phyloP scores from a whole-genome alignment of 2,888 invertebrate species.

The Punctoribates punctum region DNA sequence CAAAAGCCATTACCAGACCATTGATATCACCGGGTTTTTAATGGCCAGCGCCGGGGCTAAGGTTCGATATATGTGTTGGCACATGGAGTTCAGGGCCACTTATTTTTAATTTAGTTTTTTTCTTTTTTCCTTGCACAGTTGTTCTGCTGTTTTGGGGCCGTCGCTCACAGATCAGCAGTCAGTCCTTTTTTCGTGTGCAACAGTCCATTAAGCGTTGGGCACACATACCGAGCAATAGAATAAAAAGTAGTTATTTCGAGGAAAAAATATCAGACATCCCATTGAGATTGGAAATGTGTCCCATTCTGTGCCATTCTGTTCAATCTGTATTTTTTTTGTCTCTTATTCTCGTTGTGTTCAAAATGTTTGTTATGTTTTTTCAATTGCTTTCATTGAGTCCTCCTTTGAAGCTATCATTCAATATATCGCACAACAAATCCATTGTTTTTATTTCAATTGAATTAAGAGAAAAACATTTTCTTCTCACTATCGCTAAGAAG shows the following conservation, averaged over 20 bases:
- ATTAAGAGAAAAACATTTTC: too few relatives aligned
- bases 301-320: neutral
- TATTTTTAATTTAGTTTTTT: slow-evolving; percentile 21
- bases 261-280: slow-evolving; percentile 20
- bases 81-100: slow-evolving; percentile 19
- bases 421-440: too few relatives aligned
- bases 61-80: neutral
- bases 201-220: slow-evolving; percentile 21
- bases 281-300: neutral
- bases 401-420: too few relatives aligned
- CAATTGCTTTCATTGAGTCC: too few relatives aligned
- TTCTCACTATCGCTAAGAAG: too few relatives aligned
- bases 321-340: neutral
- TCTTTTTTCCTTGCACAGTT: too few relatives aligned
- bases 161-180: slow-evolving; percentile 12
- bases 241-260: neutral
- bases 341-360: neutral
- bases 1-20: neutral
- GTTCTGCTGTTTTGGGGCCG: neutral
- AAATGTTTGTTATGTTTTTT: too few relatives aligned
- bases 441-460: too few relatives aligned
- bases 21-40: neutral
- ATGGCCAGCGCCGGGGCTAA: neutral
- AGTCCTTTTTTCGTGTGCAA: slow-evolving; percentile 20
- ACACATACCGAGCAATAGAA: neutral